phyloP scores from a whole-genome alignment of 2,888 invertebrate species.

The Thysanoteuthis rhombus region DNA sequence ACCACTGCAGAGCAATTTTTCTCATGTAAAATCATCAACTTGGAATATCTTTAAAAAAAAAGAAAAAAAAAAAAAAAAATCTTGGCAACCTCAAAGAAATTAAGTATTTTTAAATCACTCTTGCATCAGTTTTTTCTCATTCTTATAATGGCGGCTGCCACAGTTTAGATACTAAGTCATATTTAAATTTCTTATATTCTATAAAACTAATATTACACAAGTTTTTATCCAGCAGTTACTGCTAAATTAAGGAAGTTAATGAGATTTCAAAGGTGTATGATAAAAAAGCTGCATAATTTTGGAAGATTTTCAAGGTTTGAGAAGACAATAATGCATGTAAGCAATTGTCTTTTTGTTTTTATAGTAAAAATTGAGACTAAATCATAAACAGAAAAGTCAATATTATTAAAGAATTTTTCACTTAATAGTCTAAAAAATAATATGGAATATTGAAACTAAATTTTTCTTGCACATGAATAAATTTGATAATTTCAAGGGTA shows the following conservation, averaged over 20 bases:
- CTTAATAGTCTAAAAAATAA: no score
- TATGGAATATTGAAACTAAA: no score
- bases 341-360: neutral
- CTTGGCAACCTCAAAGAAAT: neutral
- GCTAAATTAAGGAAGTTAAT: neutral
- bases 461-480: no score
- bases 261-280: neutral
- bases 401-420: no score
- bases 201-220: no score
- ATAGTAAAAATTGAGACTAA: neutral
- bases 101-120: neutral
- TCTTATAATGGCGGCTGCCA: neutral
- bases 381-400: neutral
- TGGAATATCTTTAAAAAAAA: no score
- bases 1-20: neutral
- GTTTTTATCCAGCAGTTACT: neutral
- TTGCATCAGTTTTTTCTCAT: neutral
- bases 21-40: neutral
- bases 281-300: neutral
- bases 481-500: no score
- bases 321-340: neutral
- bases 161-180: neutral
- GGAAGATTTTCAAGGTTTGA: neutral
- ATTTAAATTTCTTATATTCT: no score
- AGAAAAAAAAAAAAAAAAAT: neutral